Conservation (phyloP, 2,797 vertebrate species). For the Lithobates sylvaticus region DNA sequence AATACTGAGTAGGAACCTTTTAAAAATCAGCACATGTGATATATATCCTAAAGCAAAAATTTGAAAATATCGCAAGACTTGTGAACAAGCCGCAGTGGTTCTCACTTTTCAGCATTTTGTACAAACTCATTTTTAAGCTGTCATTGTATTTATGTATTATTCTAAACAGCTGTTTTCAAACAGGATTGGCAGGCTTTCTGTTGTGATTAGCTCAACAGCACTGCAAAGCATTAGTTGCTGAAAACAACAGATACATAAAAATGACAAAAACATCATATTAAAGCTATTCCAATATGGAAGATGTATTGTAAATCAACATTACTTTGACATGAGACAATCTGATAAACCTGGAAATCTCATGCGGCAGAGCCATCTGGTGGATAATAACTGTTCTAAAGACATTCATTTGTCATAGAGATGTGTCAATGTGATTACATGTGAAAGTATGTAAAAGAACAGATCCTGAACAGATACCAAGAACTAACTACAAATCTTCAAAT, state of each 20-base stretch:
- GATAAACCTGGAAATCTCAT: constrained; percentile 20
- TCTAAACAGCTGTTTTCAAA: too few species aligned
- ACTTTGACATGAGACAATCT: constrained; percentile 9
- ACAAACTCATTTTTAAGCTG: too few species aligned
- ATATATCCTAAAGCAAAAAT: background rate
- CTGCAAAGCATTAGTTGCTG: background rate
- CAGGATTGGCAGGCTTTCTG: background rate
- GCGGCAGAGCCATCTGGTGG: constrained; percentile 39
- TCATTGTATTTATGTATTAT: too few species aligned
- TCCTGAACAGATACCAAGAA: too few species aligned
- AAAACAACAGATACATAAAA: background rate
- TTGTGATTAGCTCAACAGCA: background rate
- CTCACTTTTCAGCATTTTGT: too few species aligned
- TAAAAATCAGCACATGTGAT: background rate
- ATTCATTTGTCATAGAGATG: constrained; percentile 21
- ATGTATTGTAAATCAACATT: constrained; percentile 11
- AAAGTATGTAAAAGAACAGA: constrained; percentile 20
- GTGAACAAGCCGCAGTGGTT: too few species aligned
- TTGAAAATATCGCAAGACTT: background rate
- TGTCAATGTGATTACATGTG: constrained; percentile 21
- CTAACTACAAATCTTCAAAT: too few species aligned
- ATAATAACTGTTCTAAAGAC: constrained; percentile 5
- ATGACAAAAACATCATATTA: background rate
- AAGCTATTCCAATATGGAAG: background rate
- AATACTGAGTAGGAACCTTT: background rate